Base-by-base conservation (phyloP, 2,888 invertebrate species). In the Baccha elongata region DNA sequence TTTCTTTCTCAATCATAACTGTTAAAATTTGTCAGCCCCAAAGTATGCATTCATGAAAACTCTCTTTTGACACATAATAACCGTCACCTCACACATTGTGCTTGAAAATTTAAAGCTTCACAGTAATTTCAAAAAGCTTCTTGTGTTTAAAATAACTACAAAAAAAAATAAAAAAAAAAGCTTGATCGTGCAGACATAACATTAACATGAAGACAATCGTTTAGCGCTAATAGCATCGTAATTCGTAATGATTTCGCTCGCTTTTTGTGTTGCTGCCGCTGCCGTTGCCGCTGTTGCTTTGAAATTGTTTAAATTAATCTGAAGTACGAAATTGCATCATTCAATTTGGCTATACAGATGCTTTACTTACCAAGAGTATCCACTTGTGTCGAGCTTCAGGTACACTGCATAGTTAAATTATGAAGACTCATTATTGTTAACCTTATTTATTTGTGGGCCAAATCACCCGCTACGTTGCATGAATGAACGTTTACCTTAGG, bases 401-500 rank as follows among this genome's bases (percentile, higher is more conserved):
- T 32, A 32, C 29, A 7, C 29, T 32, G 3, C 29, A 8, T 8
- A 15, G 53, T 53, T 53, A 35, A 69, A 42, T 35, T 58, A 52
- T 32, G 62, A 60, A 62, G 67, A 76, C 67, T 68, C 53, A 44
- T 64, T 64, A 68, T 68, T 78, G 76, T 72, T 72, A 72, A 53
- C 76, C 81, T 65, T 68, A 62, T 83, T 83, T 68, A 68, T 55
- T 76, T 78, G 64, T 78, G 55, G 78, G 64, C 68, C 65, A 81
- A 68, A 55, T 35, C 55, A 32, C 15, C 42, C 71, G 50, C 23
- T 58, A 50, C 13, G 40, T 64, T 64, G 58, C 44, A 40, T 29
- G 23, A 37, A 64, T 50, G 8, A 44, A 32, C 32, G 11, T 58
- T 37, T 40, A 52, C n/a, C 48, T 53, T 40, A 64, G 17, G 50